phyloP scores from a whole-genome alignment of 2,888 invertebrate genomes.

The Heteromyza rotundicornis region DNA sequence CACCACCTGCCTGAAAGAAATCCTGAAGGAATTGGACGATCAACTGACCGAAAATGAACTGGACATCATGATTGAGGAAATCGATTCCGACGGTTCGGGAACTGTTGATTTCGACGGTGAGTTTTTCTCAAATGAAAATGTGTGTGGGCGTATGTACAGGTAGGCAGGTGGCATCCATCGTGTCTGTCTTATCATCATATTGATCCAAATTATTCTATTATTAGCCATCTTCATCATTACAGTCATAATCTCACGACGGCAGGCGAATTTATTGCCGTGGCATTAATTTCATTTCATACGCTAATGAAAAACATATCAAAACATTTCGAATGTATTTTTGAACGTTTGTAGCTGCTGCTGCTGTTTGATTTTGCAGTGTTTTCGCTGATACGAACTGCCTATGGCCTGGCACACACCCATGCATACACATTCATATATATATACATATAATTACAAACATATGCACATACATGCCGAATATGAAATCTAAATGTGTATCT shows the following conservation, averaged over 20 bases:
- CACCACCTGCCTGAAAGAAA: constrained; percentile 90
- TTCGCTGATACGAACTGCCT: not conserved
- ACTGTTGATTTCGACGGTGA: constrained; percentile 98
- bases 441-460: too few species aligned
- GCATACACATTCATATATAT: too few species aligned
- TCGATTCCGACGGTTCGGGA: constrained; percentile 97
- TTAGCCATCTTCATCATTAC: too few species aligned
- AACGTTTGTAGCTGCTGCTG: constrained; percentile 11
- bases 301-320: not conserved
- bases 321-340: constrained; percentile 15
- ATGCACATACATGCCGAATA: too few species aligned
- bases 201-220: too few species aligned
- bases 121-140: constrained; percentile 34
- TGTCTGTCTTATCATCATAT: too few species aligned
- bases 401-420: not conserved
- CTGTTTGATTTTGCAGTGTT: constrained; percentile 1
- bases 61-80: constrained; percentile 97
- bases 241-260: not conserved
- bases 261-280: constrained; percentile 19
- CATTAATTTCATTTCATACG: constrained; percentile 24
- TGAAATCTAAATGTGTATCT: constrained; percentile 1
- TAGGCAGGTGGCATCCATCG: too few species aligned
- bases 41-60: constrained; percentile 93
- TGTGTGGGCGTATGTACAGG: too few species aligned
- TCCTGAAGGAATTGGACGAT: constrained; percentile 93